Base-by-base conservation (phyloP, 2,888 invertebrate genomes). In the Synergus laeviventris region DNA sequence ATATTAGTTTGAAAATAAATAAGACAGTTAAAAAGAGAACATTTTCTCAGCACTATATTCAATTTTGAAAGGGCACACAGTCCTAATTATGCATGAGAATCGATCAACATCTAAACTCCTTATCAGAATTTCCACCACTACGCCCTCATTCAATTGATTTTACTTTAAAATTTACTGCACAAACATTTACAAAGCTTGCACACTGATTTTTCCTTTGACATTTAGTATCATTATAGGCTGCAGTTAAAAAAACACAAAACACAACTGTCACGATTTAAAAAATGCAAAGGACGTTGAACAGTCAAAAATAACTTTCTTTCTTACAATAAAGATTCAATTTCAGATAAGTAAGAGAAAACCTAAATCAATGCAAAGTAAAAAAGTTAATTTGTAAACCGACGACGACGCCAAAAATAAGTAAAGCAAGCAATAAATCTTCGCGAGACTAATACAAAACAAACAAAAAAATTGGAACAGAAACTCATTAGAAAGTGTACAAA, bases 1-100 rank as follows among this genome's bases (percentile, higher is more conserved):
- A 62, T n/a, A 62, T 38, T 38, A 62, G 9, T 16, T 38, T 62
- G 61, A 38, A 31, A 62, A 62, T 62, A 62, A 62, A 62, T 62
- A 62, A 62, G 61, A 24, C n/a, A 61, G 38, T 18, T 62, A 62
- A 62, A 62, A 62, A n/a, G 21, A 8, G 56, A 42, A 14, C 12
- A 42, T 42, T 12, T 42, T 42, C 14, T 42, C 42, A 42, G 14
- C 14, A 12, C 31, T 42, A 42, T 42, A 42, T 14, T 42, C 42
- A 42, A 42, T 42, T 42, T 14, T 0, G 42, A 42, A 42, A 42
- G 42, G 42, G 7, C 31, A 31, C 5, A 31, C 7, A 31, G 7
- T 31, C 31, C 31, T 31, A 31, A 31, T 31, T 31, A 31, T 31
- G 16, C 14, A 16, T 42, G 14, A 16, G 42, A 42, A 42, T 45